Percentiles rank a stretch among this genome's conserved stretches.
Evolutionary conservation across 2,888 invertebrate species (phyloP).

Genomic region (Osmoderma eremita): DNA sequence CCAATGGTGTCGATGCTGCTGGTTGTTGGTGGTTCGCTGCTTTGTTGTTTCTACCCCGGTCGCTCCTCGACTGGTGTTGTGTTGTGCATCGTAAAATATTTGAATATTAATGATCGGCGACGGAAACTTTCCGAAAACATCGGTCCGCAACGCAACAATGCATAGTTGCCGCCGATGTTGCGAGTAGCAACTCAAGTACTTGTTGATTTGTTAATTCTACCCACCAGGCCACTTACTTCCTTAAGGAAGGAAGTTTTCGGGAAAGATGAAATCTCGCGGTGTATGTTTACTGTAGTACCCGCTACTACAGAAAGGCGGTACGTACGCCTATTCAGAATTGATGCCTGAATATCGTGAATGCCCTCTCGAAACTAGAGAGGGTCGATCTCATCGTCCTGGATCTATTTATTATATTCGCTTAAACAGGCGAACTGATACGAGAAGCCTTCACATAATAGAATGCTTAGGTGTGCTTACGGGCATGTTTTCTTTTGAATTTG

Average conservation of each 20-base stretch:
- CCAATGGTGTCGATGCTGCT: background rate
- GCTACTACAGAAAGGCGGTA: too few relatives aligned
- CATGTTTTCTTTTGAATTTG: background rate
- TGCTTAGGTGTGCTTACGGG: background rate
- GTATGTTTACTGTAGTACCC: too few relatives aligned
- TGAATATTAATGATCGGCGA: conserved; percentile 18
- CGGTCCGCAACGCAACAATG: too few relatives aligned
- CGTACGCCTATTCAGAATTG: background rate
- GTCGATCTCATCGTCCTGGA: background rate
- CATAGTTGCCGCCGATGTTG: background rate
- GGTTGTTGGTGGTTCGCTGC: too few relatives aligned
- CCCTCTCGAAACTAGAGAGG: background rate
- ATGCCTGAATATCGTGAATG: background rate
- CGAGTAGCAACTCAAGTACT: too few relatives aligned
- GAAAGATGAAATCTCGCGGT: too few relatives aligned
- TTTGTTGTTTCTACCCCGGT: too few relatives aligned
- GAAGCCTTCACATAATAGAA: background rate
- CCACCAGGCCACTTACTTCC: too few relatives aligned
- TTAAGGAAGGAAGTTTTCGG: too few relatives aligned
- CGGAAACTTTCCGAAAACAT: too few relatives aligned
- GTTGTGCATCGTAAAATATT: background rate
- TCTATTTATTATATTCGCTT: conserved; percentile 8
- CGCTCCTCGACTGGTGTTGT: background rate
- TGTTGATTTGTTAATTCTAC: too few relatives aligned
- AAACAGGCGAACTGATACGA: background rate